phyloP scores from a whole-genome alignment of 2,797 vertebrate genomes.

The Syndactyla subalaris region DNA sequence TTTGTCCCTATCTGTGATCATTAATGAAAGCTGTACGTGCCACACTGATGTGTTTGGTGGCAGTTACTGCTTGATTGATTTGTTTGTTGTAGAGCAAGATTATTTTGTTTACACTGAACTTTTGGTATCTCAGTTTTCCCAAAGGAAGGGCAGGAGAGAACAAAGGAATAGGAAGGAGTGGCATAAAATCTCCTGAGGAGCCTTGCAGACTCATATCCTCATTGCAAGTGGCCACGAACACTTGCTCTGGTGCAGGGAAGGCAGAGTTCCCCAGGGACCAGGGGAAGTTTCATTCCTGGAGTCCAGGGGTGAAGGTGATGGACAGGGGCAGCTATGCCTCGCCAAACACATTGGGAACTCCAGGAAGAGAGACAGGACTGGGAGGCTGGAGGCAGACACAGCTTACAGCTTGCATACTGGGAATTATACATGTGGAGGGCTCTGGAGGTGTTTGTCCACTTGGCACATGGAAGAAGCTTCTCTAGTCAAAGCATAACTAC shows the following conservation, averaged over 20 bases:
- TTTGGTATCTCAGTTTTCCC: background rate
- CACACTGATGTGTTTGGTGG: background rate
- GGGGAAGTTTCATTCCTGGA: background rate
- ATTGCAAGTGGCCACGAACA: background rate
- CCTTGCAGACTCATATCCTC: background rate
- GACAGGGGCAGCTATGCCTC: background rate
- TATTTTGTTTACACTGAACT: background rate
- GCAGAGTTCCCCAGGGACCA: background rate
- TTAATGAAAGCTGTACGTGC: background rate
- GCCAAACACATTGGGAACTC: background rate
- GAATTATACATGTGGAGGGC: background rate
- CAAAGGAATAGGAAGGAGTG: background rate
- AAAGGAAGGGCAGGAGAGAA: background rate
- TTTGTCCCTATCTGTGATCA: background rate
- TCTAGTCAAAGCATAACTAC: fast-evolving
- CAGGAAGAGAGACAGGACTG: background rate
- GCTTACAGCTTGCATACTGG: background rate
- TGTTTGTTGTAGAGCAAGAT: background rate
- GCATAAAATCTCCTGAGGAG: background rate
- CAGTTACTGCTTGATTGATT: background rate
- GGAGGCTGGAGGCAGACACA: background rate
- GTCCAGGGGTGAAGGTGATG: background rate
- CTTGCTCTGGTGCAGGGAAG: background rate
- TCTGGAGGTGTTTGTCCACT: background rate
- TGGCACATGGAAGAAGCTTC: background rate